These are phyloP conservation scores for Acanthurus lineatus DNA, from an alignment of 2,797 vertebrate species.

Conservation along the genomic window DNA sequence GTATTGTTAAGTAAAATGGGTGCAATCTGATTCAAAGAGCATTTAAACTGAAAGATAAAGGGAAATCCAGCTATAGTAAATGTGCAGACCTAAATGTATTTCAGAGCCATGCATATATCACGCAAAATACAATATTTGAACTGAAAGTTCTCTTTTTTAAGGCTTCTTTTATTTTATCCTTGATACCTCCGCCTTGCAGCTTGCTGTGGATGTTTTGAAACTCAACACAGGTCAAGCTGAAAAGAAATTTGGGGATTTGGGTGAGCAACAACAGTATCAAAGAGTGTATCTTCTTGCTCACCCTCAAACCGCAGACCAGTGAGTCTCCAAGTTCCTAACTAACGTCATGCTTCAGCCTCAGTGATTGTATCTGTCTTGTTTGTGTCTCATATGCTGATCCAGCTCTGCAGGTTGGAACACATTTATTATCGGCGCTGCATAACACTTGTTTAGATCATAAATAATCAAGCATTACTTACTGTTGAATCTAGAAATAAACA, in stretches of 20 bases:
- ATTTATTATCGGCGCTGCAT: too few species aligned
- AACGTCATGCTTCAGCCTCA: not conserved
- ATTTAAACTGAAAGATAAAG: too few species aligned
- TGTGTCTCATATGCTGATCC: constrained; percentile 10
- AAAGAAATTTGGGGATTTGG: constrained; percentile 7
- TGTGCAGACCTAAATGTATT: not conserved
- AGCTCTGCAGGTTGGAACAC: not conserved
- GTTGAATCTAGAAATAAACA: too few species aligned
- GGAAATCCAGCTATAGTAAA: not conserved
- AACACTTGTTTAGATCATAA: too few species aligned
- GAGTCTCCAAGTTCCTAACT: not conserved
- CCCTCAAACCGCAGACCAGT: not conserved
- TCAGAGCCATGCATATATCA: not conserved
- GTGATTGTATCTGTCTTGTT: not conserved
- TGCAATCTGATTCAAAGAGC: too few species aligned
- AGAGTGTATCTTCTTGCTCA: not conserved
- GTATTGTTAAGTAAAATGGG: too few species aligned
- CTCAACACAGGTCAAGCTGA: constrained; percentile 6
- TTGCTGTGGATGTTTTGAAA: constrained; percentile 22
- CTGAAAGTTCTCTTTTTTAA: not conserved
- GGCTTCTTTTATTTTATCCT: not conserved
- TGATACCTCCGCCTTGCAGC: not conserved
- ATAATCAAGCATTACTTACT: too few species aligned
- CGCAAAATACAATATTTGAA: not conserved
- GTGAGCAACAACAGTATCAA: not conserved